phyloP scores from a whole-genome alignment of 2,888 invertebrate species.

The Helleia helle region DNA sequence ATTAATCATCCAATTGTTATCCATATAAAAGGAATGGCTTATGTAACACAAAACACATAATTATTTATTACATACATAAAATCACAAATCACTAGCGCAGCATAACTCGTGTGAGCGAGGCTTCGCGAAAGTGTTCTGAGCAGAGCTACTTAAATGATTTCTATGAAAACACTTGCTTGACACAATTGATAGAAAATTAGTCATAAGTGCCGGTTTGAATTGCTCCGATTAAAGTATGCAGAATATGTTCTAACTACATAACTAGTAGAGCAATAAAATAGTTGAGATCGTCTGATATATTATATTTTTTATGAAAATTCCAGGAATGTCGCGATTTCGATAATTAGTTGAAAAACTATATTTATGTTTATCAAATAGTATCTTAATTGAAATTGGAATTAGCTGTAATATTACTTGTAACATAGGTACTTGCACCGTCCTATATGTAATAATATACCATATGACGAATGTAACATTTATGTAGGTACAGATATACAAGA shows the following conservation, averaged over 20 bases:
- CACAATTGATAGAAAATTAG: slow-evolving; percentile 38
- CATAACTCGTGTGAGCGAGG: slow-evolving; percentile 24
- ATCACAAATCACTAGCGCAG: neutral
- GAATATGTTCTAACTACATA: slow-evolving; percentile 10
- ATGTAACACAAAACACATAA: neutral
- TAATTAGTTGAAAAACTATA: slow-evolving; percentile 2
- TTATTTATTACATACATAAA: neutral
- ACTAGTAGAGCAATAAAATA: neutral
- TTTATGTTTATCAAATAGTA: neutral
- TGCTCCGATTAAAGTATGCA: neutral
- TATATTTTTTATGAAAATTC: neutral
- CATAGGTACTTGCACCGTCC: too few relatives aligned
- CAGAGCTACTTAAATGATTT: slow-evolving; percentile 13
- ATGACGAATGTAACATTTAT: too few relatives aligned
- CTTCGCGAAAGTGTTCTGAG: slow-evolving; percentile 38
- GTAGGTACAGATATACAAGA: too few relatives aligned
- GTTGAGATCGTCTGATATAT: neutral
- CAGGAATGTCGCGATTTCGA: neutral
- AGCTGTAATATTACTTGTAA: too few relatives aligned
- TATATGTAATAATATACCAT: too few relatives aligned
- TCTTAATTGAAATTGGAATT: neutral
- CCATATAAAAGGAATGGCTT: too few relatives aligned
- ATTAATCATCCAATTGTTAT: too few relatives aligned
- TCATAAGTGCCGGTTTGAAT: slow-evolving; percentile 1
- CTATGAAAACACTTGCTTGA: slow-evolving; percentile 24